phyloP scores from a whole-genome alignment of 1,140 invertebrate species.

The Drosophila bipectinata region DNA sequence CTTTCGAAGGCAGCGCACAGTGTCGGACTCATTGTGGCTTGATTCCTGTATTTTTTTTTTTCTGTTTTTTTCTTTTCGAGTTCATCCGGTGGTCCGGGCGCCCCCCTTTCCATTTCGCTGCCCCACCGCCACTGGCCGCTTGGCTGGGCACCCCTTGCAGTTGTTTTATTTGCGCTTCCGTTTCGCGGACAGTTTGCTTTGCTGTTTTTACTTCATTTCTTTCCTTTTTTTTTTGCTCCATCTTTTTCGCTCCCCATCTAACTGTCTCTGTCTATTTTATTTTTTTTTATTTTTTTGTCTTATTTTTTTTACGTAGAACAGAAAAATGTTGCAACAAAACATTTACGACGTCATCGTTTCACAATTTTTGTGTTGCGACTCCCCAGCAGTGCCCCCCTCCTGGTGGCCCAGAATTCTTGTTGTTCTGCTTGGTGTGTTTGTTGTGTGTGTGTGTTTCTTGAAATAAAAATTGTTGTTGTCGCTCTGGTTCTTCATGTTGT shows the following conservation, averaged over 20 bases:
- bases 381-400: conserved; percentile 2
- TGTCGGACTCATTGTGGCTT: conserved; percentile 17
- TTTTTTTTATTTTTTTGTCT: not conserved
- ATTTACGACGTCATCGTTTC: conserved; percentile 81
- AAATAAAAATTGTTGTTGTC: conserved; percentile 70
- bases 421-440: conserved; percentile 25
- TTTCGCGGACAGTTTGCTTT: conserved; percentile 80
- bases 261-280: not conserved
- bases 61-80: conserved; percentile 2
- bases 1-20: not conserved
- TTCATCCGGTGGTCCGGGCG: not conserved
- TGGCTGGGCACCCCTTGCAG: conserved; percentile 57
- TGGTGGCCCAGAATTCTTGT: conserved; percentile 25
- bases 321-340: conserved; percentile 78
- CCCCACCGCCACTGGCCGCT: conserved; percentile 10
- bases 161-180: conserved; percentile 77
- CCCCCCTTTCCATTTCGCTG: not conserved
- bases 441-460: conserved; percentile 29
- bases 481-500: conserved; percentile 31
- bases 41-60: not conserved
- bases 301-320: conserved; percentile 7
- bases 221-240: conserved; percentile 18
- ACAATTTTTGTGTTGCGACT: conserved; percentile 69
- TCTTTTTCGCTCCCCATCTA: conserved; percentile 14
- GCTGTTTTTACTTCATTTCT: conserved; percentile 66